Base-by-base conservation (phyloP, 2,113 vertebrate species). In the Oriolus oriolus region DNA sequence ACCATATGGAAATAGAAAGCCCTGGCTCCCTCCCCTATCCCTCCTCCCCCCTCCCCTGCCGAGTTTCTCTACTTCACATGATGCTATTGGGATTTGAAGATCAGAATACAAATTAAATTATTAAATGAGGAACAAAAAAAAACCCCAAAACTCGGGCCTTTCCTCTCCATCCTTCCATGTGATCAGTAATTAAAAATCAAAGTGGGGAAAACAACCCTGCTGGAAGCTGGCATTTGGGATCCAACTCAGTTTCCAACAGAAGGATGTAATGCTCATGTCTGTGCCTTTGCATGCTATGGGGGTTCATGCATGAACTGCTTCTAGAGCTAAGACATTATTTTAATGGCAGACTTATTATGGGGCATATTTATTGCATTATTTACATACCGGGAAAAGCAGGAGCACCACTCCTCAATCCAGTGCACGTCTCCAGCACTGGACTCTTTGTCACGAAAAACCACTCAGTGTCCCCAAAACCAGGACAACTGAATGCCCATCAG, bases 1-100 rank as follows among this genome's bases (percentile, higher is more conserved):
- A 93, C 95, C 96, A 96, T 95, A 96, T 97, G 96, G 95, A 96
- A 96, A 93, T 66, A 88, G 88, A 97, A 95, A 97, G 92, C 90
- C 79, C 95, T 96, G 95, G 92, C 96, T 96, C 93, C 73, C 89
- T 95, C 83, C 85, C 63, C 56, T 33, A 76, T 77, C 73, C 93
- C 93, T 96, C 96, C 93, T 95, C 94, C 93, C 96, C 84, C 95
- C 91, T 95, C 96, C 83, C 95, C 96, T 95, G 95, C 96, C 13
- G 84, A 95, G 95, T 81, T 89, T 86, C 86, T 97, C 80, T 84
- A 68, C 85, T 96, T 96, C 95, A 90, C 92, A 95, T 92, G 95
- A 87, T 92, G 90, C 95, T 81, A 87, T 93, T 86, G 96, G 96
- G 96, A 96, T 94, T 95, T 96, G 96, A 96, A 96, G 92, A 97